Evolutionary conservation across 2,888 invertebrate species (phyloP).

Genomic region (Clunio marinus): DNA sequence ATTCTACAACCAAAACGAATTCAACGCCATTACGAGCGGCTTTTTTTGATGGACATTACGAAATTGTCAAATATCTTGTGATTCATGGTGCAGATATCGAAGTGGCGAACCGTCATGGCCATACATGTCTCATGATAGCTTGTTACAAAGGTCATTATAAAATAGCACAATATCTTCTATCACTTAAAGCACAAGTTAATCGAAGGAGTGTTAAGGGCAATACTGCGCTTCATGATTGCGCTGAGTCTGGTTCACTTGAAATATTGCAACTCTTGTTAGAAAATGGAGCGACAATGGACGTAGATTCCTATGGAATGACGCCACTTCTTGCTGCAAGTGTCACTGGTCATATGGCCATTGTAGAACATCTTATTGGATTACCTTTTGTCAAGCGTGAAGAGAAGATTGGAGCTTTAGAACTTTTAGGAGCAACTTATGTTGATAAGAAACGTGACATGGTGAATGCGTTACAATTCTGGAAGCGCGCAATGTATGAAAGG

Average conservation of each 20-base stretch:
- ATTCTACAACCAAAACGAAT: slow-evolving; percentile 90
- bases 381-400: slow-evolving; percentile 72
- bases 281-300: slow-evolving; percentile 87
- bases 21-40: slow-evolving; percentile 93
- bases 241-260: slow-evolving; percentile 90
- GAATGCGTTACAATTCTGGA: slow-evolving; percentile 84
- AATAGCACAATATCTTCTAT: slow-evolving; percentile 84
- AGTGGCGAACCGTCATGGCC: slow-evolving; percentile 91
- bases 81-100: slow-evolving; percentile 92
- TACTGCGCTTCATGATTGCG: slow-evolving; percentile 97
- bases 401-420: slow-evolving; percentile 83
- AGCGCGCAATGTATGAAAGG: slow-evolving; percentile 85
- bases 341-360: slow-evolving; percentile 88
- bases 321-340: slow-evolving; percentile 90
- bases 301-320: slow-evolving; percentile 94
- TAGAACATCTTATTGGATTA: slow-evolving; percentile 80
- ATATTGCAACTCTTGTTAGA: slow-evolving; percentile 84
- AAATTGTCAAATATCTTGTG: slow-evolving; percentile 90
- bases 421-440: slow-evolving; percentile 92
- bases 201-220: slow-evolving; percentile 87
- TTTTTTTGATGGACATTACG: slow-evolving; percentile 93
- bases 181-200: slow-evolving; percentile 85
- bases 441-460: slow-evolving; percentile 94
- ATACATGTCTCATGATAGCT: slow-evolving; percentile 97
- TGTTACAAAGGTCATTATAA: slow-evolving; percentile 92